These are phyloP conservation scores for Eupithecia subfuscata DNA, from an alignment of 2,888 invertebrate genomes.

Conservation along the genomic window DNA sequence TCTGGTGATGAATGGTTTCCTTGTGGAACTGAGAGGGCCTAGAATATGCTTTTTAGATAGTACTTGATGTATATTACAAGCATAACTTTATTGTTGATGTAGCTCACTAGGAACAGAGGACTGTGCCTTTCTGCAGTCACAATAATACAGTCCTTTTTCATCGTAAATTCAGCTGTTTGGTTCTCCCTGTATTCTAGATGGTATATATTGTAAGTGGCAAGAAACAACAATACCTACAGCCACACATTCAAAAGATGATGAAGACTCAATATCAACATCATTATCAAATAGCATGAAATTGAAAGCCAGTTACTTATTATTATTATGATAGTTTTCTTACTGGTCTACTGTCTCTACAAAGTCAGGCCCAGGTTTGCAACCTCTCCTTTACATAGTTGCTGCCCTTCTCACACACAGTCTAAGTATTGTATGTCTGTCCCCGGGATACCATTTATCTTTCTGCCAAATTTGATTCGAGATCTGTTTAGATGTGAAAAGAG, in stretches of 20 bases:
- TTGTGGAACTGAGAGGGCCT: background rate
- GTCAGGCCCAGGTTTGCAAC: background rate
- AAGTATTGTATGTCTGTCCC: no score
- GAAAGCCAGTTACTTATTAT: background rate
- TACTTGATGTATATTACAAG: background rate
- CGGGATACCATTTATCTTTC: no score
- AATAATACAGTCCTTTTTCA: background rate
- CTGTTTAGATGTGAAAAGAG: no score
- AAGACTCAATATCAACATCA: background rate
- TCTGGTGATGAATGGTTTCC: constrained; percentile 12
- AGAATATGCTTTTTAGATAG: background rate
- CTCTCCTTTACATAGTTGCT: background rate
- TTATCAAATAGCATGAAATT: background rate
- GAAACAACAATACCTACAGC: background rate
- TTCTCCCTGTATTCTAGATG: background rate
- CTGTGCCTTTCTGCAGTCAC: background rate
- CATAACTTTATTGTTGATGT: background rate
- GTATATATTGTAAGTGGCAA: background rate
- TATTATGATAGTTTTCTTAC: background rate
- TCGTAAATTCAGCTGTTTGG: background rate
- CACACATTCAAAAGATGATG: background rate
- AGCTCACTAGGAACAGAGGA: background rate
- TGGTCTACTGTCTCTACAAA: background rate
- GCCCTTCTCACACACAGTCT: no score
- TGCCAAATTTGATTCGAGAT: no score